Evolutionary conservation across 2,113 vertebrate genomes (phyloP).

Genomic region (Xenopus laevis): DNA sequence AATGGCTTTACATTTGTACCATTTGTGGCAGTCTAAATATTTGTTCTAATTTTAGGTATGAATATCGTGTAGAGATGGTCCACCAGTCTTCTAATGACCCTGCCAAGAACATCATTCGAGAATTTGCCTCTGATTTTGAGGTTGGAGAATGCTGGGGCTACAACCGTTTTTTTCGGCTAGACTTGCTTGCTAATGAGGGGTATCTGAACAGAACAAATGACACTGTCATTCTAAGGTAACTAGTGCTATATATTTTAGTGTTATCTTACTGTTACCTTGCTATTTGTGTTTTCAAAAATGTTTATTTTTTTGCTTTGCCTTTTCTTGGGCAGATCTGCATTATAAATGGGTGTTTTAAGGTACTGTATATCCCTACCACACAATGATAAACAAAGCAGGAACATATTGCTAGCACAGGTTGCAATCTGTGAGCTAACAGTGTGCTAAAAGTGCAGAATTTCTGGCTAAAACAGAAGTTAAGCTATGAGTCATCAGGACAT

Average conservation of each 20-base stretch:
- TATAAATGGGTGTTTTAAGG: neutral
- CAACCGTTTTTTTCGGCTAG: conserved; percentile 95
- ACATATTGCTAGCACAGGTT: no score
- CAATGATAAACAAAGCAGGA: no score
- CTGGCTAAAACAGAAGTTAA: no score
- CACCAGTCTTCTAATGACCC: conserved; percentile 95
- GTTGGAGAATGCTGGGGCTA: conserved; percentile 98
- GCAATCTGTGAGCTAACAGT: no score
- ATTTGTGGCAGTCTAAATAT: no score
- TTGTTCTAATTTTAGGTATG: conserved; percentile 65
- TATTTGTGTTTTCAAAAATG: no score
- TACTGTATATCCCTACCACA: no score
- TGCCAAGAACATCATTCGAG: conserved; percentile 94
- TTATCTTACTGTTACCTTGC: no score
- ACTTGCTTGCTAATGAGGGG: conserved; percentile 93
- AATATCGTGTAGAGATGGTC: conserved; percentile 99
- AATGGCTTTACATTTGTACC: no score
- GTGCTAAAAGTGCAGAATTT: no score
- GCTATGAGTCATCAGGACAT: no score
- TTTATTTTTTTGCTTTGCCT: conserved; percentile 1
- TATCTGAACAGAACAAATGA: conserved; percentile 94
- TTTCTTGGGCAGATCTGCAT: no score
- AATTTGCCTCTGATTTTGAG: conserved; percentile 97
- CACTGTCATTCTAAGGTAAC: conserved; percentile 90
- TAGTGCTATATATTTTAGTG: neutral